phyloP scores from a whole-genome alignment of 2,888 invertebrate genomes.

The Metopia argyrocephala region DNA sequence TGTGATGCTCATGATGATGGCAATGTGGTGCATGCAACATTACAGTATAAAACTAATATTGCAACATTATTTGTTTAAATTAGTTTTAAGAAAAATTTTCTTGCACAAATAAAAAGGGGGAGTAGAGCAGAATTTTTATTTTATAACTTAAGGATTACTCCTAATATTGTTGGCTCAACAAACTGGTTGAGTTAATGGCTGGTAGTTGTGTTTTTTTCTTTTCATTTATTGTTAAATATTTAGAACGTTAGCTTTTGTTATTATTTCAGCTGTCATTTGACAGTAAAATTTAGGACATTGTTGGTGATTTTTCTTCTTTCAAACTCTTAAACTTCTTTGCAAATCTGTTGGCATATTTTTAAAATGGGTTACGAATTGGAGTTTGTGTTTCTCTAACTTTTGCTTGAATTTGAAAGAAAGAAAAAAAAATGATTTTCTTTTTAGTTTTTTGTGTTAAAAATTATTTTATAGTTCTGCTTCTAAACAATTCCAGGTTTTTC shows the following conservation, averaged over 20 bases:
- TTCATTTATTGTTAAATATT: neutral
- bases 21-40: neutral
- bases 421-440: conserved; percentile 49
- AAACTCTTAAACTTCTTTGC: conserved; percentile 35
- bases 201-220: no score
- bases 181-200: no score
- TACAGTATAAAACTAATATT: conserved; percentile 44
- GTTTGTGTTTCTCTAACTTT: neutral
- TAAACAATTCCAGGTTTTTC: conserved; percentile 42
- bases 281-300: conserved; percentile 65
- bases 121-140: neutral
- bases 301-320: conserved; percentile 25
- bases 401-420: conserved; percentile 25
- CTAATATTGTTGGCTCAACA: no score
- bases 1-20: neutral
- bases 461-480: conserved; percentile 49
- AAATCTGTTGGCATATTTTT: conserved; percentile 72
- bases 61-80: conserved; percentile 50
- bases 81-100: neutral
- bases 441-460: conserved; percentile 5
- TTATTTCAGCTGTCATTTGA: conserved; percentile 59
- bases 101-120: neutral
- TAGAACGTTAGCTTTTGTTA: neutral
- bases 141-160: neutral
- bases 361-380: conserved; percentile 70